These are phyloP conservation scores for Dryas iulia DNA, from an alignment of 1,140 invertebrate species.

Conservation along the genomic window DNA sequence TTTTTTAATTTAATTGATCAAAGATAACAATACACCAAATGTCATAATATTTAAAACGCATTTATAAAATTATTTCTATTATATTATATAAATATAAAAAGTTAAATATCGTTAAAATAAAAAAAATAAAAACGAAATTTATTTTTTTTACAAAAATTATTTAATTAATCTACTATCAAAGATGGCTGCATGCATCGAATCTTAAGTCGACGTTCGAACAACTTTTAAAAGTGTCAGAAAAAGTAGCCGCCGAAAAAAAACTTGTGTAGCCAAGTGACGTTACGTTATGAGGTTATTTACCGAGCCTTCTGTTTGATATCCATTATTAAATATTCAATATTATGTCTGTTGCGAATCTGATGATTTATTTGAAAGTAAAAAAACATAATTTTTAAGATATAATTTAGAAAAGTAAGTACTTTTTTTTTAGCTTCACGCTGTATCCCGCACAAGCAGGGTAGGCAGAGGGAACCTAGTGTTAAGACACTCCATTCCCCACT, in stretches of 20 bases:
- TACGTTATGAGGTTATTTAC: slow-evolving; percentile 30
- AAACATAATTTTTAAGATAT: background rate
- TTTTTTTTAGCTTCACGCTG: no score
- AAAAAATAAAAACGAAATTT: background rate
- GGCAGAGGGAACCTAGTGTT: no score
- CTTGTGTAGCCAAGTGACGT: slow-evolving; percentile 33
- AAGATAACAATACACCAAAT: no score
- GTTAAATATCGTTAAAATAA: no score
- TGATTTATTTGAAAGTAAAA: slow-evolving; percentile 8
- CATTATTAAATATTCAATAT: slow-evolving; percentile 15
- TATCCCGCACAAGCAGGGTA: no score
- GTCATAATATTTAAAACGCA: no score
- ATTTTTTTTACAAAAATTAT: background rate
- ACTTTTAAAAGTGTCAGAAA: slow-evolving; percentile 47
- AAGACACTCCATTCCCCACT: no score
- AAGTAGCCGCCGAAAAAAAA: slow-evolving; percentile 46
- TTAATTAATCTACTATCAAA: slow-evolving; percentile 12
- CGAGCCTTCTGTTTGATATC: slow-evolving; percentile 29
- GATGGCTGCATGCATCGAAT: slow-evolving; percentile 42
- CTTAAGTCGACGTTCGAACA: slow-evolving; percentile 44
- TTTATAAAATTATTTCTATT: no score
- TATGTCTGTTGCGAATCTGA: slow-evolving; percentile 15
- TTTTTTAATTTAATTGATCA: no score
- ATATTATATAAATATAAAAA: no score
- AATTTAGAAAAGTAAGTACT: no score